Percentiles rank a stretch among this genome's conserved stretches.
Conservation (phyloP, 2,888 invertebrate genomes). For the Mayetiola destructor region DNA sequence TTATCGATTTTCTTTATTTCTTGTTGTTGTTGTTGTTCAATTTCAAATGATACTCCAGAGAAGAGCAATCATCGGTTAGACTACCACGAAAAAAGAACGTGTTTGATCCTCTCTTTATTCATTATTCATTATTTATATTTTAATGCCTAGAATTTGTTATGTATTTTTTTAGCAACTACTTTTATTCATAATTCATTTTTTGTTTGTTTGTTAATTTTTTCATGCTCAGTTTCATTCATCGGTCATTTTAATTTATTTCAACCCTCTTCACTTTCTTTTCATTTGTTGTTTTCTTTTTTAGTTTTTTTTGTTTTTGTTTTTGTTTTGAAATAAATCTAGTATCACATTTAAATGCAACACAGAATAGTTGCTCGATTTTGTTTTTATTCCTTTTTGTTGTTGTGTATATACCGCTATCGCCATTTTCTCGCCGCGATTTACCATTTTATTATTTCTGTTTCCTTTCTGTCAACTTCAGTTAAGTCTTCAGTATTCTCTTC, state of each 20-base stretch:
- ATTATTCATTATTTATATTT: background rate
- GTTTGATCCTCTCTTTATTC: background rate
- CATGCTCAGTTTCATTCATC: background rate
- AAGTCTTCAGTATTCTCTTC: too few relatives aligned
- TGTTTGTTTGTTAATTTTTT: background rate
- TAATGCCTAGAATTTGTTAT: background rate
- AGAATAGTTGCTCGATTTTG: conserved; percentile 19
- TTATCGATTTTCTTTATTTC: too few relatives aligned
- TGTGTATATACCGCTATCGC: too few relatives aligned
- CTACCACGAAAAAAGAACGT: too few relatives aligned
- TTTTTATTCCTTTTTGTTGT: conserved; percentile 8
- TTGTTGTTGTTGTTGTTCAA: too few relatives aligned
- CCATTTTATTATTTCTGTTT: too few relatives aligned
- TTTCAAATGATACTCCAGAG: too few relatives aligned
- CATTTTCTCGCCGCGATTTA: too few relatives aligned
- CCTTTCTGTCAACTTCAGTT: too few relatives aligned
- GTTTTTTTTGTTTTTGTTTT: conserved; percentile 8
- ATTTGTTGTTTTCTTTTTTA: background rate
- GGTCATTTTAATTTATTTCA: background rate
- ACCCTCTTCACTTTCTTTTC: background rate
- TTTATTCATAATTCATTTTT: background rate
- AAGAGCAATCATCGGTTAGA: too few relatives aligned
- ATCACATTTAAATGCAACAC: conserved; percentile 23
- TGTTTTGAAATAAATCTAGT: conserved; percentile 21
- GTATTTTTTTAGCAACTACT: background rate